These are phyloP conservation scores for Siderastrea radians DNA, from an alignment of 92 coral and sea anemone species.

Conservation along the genomic window DNA sequence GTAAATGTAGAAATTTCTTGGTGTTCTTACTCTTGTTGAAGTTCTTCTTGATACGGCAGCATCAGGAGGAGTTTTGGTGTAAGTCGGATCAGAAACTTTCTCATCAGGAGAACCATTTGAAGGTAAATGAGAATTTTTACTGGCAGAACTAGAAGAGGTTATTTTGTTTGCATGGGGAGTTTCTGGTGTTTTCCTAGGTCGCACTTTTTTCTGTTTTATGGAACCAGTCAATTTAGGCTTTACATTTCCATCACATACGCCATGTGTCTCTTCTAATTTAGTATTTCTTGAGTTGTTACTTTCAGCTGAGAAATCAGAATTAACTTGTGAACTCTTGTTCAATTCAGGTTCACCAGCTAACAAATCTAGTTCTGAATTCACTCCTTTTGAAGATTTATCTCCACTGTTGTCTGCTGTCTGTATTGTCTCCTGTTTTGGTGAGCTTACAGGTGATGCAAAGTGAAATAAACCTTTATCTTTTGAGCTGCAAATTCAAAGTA, in stretches of 20 bases:
- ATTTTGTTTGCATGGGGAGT: too few relatives aligned
- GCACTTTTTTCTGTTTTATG: background rate
- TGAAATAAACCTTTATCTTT: background rate
- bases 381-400: background rate
- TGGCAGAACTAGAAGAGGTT: background rate
- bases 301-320: background rate
- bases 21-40: constrained; percentile 16
- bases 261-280: too few relatives aligned
- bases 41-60: background rate
- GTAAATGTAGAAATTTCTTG: background rate
- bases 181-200: background rate
- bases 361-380: background rate
- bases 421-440: background rate
- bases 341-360: background rate
- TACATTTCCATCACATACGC: too few relatives aligned
- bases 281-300: background rate
- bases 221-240: background rate
- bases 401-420: background rate
- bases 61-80: background rate
- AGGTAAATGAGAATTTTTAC: background rate
- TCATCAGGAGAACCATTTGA: background rate
- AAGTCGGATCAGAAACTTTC: background rate
- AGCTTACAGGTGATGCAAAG: background rate
- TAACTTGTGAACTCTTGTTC: background rate
- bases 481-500: background rate